Conservation (phyloP, 2,113 vertebrate species). For the Eclectus roratus region DNA sequence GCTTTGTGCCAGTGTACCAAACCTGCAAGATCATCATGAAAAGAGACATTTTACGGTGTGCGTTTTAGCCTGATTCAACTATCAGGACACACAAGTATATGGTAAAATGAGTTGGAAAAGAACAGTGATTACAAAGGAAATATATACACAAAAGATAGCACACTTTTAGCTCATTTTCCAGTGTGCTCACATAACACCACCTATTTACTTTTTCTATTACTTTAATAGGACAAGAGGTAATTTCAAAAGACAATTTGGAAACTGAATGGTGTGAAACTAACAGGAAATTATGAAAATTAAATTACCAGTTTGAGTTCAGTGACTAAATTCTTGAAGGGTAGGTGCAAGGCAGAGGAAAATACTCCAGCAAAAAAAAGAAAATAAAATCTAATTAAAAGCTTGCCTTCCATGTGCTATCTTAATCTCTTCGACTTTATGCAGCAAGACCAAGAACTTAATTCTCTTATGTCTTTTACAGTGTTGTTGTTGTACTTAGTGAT, state of each 20-base stretch:
- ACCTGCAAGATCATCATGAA: background rate
- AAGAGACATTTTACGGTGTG: background rate
- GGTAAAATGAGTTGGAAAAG: background rate
- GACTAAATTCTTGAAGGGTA: background rate
- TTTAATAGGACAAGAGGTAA: background rate
- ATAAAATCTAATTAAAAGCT: background rate
- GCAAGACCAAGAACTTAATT: background rate
- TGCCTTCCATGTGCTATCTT: background rate
- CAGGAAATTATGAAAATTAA: background rate
- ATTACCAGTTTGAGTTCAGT: background rate
- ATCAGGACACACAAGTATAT: background rate
- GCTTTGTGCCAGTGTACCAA: background rate
- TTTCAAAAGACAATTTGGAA: background rate
- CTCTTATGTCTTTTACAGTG: background rate
- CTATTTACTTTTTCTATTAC: background rate
- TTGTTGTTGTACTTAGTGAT: background rate
- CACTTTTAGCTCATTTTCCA: background rate
- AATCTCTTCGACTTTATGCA: background rate
- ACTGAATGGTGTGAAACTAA: background rate
- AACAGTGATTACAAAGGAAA: background rate
- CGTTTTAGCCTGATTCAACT: background rate
- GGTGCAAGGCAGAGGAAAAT: background rate
- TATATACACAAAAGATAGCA: background rate
- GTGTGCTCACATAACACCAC: rapidly evolving
- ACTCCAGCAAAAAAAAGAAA: background rate